Conservation (phyloP, 2,113 vertebrate genomes). For the Podarcis raffonei region DNA sequence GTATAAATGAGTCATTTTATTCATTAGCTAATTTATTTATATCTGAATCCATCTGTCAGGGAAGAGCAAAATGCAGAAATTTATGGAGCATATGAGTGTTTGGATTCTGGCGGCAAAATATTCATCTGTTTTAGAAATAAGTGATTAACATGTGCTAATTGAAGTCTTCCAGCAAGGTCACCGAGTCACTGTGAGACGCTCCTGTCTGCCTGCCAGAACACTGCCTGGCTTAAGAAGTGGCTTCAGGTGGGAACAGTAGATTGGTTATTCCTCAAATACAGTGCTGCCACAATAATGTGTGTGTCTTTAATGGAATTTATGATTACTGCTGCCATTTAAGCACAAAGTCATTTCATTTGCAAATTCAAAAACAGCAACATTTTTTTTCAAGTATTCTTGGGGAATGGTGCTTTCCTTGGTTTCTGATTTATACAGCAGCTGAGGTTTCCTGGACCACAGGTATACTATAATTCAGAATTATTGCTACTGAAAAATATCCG, state of each 20-base stretch:
- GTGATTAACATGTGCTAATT: slow-evolving; percentile 55
- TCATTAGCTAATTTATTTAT: slow-evolving; percentile 10
- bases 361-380: too few relatives aligned
- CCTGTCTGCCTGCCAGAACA: background rate
- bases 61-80: slow-evolving; percentile 31
- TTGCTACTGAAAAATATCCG: too few relatives aligned
- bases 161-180: slow-evolving; percentile 30
- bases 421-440: too few relatives aligned
- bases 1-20: slow-evolving; percentile 34
- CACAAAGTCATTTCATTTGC: too few relatives aligned
- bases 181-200: background rate
- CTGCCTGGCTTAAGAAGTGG: background rate
- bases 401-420: too few relatives aligned
- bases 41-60: slow-evolving; percentile 46
- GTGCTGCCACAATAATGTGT: background rate
- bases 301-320: background rate
- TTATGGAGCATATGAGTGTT: slow-evolving; percentile 37
- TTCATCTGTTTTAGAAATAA: slow-evolving; percentile 38
- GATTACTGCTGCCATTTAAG: background rate
- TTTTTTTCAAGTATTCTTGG: too few relatives aligned
- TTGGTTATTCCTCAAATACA: background rate
- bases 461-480: too few relatives aligned
- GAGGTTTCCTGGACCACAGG: too few relatives aligned
- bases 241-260: background rate
- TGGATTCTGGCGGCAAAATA: slow-evolving; percentile 43